Evolutionary conservation across 2,888 invertebrate species (phyloP), one percentile per base, ranked within the genome.

Genomic region (Coelopa pilipes): DNA sequence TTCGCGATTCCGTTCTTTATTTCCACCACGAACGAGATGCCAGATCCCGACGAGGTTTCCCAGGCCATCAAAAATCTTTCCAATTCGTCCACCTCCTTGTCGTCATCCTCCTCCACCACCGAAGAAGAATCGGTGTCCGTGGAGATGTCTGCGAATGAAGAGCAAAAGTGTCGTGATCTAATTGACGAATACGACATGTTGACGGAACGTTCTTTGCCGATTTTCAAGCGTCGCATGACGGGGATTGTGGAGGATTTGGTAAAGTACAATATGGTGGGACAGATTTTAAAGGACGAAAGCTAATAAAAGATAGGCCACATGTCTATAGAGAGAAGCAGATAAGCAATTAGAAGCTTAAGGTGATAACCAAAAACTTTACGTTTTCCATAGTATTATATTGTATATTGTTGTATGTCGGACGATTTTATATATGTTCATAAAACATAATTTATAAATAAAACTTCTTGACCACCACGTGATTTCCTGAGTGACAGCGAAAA

Each of bases 1-100:
- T 83, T 82, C 76, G 74, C 83, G 0, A 75, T 85, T 50, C 85
- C 85, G 0, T 85, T 84, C 70, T 84, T 83, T 47, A 81, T 85
- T 57, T 80, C 82, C 2, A 81, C 81, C 34, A 78, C 82, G 9
- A 77, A 55, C 19, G 83, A 85, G 74, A 68, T 84, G 3, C 79
- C 83, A 10, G 81, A 85, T 77, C 78, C 85, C n/a, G 83, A 85
- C 73, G 76, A 80, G 60, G 82, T 82, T 0, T 79, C 83, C 7
- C 79, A 82, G 67, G 85, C 82, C 3, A 81, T 84, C 60, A 70
- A 77, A 65, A 81, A 82, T n/a, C 71, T 84, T 11, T 79, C 79
- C 0, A 75, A 80, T n/a, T 62, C 77, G 0, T 72, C 74, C 5
- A 74, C 76, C 46, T 75, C 75, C 34, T 74, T 75, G 9, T 15